phyloP scores from a whole-genome alignment of 2,888 invertebrate genomes.

The Cotesia congregata region DNA sequence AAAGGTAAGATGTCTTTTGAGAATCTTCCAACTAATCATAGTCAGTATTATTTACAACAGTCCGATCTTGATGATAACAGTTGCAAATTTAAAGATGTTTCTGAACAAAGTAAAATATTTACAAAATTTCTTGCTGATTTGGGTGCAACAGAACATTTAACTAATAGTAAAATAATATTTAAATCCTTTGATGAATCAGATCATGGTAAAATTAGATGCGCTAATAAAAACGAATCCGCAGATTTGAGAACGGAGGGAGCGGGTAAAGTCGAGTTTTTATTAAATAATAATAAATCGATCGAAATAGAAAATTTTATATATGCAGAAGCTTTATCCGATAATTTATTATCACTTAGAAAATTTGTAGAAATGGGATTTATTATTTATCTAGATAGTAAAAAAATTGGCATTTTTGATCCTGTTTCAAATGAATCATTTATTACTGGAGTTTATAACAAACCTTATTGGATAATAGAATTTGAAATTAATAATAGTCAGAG shows the following conservation, averaged over 20 bases:
- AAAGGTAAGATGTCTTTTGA: slow-evolving; percentile 2
- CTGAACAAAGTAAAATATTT: slow-evolving; percentile 15
- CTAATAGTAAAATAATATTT: slow-evolving; percentile 32
- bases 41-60: not conserved
- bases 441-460: slow-evolving; percentile 45
- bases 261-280: slow-evolving; percentile 43
- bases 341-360: slow-evolving; percentile 48
- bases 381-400: slow-evolving; percentile 47
- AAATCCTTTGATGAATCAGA: slow-evolving; percentile 43
- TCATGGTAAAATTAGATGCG: slow-evolving; percentile 45
- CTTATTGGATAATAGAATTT: slow-evolving; percentile 45
- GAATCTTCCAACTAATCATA: not conserved
- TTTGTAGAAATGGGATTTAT: slow-evolving; percentile 46
- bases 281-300: slow-evolving; percentile 36
- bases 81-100: slow-evolving; percentile 1
- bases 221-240: slow-evolving; percentile 46
- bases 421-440: slow-evolving; percentile 43
- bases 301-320: slow-evolving; percentile 47
- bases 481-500: slow-evolving; percentile 38
- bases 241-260: slow-evolving; percentile 48
- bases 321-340: slow-evolving; percentile 42
- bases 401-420: slow-evolving; percentile 43
- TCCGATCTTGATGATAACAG: slow-evolving; percentile 1
- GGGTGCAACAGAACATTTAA: slow-evolving; percentile 34
- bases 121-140: slow-evolving; percentile 33